These are phyloP conservation scores for Enteromius unitaeniatus DNA, from an alignment of 2,797 vertebrate genomes.

Conservation along the genomic window DNA sequence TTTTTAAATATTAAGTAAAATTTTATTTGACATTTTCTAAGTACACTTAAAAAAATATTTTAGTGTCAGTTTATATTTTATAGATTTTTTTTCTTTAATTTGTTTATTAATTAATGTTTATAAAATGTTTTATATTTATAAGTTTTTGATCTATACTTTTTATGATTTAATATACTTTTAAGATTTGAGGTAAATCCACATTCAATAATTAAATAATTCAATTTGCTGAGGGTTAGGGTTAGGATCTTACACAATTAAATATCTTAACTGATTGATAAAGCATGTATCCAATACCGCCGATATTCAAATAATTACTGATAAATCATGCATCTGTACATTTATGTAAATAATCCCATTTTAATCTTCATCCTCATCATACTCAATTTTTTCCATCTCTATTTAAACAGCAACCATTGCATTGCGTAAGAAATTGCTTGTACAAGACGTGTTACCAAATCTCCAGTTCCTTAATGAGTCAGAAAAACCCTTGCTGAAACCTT, in stretches of 20 bases:
- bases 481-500: conserved; percentile 3
- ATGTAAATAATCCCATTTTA: neutral
- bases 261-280: neutral
- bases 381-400: neutral
- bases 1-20: too few species aligned
- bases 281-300: neutral
- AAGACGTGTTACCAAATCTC: neutral
- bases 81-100: too few species aligned
- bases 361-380: neutral
- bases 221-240: too few species aligned
- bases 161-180: neutral
- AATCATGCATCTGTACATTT: neutral
- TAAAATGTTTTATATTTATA: neutral
- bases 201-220: neutral
- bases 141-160: too few species aligned
- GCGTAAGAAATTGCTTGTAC: neutral
- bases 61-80: too few species aligned
- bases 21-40: too few species aligned
- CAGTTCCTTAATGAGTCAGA: neutral
- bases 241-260: neutral
- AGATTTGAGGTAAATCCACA: neutral
- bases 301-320: neutral
- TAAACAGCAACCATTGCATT: neutral
- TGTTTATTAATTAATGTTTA: too few species aligned
- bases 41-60: too few species aligned